Evolutionary conservation across 2,797 vertebrate genomes (phyloP), one percentile per base, ranked within the genome.

Genomic region (Sebastes melanostomus): DNA sequence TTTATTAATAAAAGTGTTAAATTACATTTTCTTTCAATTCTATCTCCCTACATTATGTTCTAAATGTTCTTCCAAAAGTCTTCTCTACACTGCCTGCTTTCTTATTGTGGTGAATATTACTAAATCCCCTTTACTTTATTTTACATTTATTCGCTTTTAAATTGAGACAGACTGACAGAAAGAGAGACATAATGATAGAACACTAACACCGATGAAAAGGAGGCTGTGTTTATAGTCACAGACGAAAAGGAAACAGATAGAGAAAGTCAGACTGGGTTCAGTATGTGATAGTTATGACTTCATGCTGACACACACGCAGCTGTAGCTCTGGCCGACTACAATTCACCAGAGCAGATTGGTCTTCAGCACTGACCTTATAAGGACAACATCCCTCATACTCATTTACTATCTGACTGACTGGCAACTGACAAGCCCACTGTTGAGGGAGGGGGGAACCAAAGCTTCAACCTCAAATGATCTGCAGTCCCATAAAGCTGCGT

Each of bases 351-450:
- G 52, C 77, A 67, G 75, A 42, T 59, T 62, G 18, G 20, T 62
- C 77, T 42, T 36, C 83, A 65, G 74, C 73, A 38, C 81, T 76
- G 78, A 66, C 92, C 93, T 88, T 93, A 93, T 92, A 93, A 90
- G 92, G 92, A 74, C 78, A 91, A 61, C 8, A 61, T 63, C 55
- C 55, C 54, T 72, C 69, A 84, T 65, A 77, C 66, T 83, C 67
- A 42, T 66, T 72, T 22, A 58, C 59, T 81, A 65, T 85, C 76
- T 75, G 75, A 78, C 72, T 50, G 71, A 81, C 77, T 78, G 89
- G 76, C 78, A 66, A 69, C 60, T 78, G 72, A 84, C 76, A 34
- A 25, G 29, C 27, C 1, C 4, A 66, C 56, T 73, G 75, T 55
- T 62, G 38, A 58, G 36, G 36, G 34, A 60, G n/a, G 52, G 75